Percentiles rank a stretch among this genome's conserved stretches.
These are phyloP conservation scores for Mesodorylaimus sp. DNA, from an alignment of 2,888 invertebrate species.

Conservation along the genomic window DNA sequence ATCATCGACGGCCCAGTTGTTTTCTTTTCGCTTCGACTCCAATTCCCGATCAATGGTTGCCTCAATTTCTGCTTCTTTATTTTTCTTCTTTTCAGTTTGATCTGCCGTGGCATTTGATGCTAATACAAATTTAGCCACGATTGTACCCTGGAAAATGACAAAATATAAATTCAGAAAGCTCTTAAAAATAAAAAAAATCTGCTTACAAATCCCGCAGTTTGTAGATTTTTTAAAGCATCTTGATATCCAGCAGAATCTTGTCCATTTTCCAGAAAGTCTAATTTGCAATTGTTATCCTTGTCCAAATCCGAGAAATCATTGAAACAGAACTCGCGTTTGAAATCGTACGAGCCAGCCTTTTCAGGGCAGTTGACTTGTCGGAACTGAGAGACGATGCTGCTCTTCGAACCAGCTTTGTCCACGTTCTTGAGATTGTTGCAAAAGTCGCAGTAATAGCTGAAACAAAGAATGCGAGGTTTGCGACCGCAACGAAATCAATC, in stretches of 20 bases:
- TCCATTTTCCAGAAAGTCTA: conserved; percentile 20
- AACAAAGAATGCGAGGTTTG: conserved; percentile 12
- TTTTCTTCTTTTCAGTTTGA: conserved; percentile 16
- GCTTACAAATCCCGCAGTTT: conserved; percentile 27
- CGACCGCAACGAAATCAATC: no score
- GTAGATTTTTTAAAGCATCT: conserved; percentile 22
- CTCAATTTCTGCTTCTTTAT: conserved; percentile 25
- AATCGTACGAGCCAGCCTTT: conserved; percentile 22
- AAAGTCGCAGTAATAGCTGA: conserved; percentile 28
- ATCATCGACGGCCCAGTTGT: conserved; percentile 26
- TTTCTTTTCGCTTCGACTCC: conserved; percentile 15
- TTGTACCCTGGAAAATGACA: conserved; percentile 20
- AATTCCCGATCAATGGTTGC: conserved; percentile 18
- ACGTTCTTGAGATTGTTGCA: conserved; percentile 20
- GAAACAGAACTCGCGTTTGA: conserved; percentile 27
- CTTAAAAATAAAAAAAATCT: neutral
- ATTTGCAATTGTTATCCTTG: conserved; percentile 25
- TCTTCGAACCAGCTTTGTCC: neutral
- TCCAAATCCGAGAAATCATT: conserved; percentile 26
- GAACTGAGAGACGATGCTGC: conserved; percentile 17
- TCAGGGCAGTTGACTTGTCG: conserved; percentile 25
- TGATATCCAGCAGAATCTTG: conserved; percentile 18
- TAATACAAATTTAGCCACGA: conserved; percentile 26
- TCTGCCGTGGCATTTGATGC: conserved; percentile 25
- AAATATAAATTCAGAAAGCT: conserved; percentile 21